Evolutionary conservation across 2,888 invertebrate species (phyloP).

Genomic region (Alsophila aescularia): DNA sequence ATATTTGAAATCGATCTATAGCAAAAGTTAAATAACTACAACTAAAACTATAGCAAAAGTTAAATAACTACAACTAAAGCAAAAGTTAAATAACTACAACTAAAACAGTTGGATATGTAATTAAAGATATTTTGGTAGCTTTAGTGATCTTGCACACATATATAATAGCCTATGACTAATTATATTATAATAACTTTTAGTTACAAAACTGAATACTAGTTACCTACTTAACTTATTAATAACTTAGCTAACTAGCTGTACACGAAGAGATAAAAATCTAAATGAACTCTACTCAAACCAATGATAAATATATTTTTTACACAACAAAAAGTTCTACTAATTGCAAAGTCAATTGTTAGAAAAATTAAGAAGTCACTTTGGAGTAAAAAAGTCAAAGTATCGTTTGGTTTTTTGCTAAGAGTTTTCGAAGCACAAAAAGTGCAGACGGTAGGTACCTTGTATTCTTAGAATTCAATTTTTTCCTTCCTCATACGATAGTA

Average conservation of each 20-base stretch:
- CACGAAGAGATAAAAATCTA: neutral
- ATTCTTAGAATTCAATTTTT: conserved; percentile 12
- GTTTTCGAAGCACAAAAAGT: neutral
- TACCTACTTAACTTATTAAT: neutral
- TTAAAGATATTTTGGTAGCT: too few species aligned
- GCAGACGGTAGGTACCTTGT: neutral
- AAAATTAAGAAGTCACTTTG: conserved; percentile 12
- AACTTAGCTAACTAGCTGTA: neutral
- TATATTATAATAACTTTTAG: too few species aligned
- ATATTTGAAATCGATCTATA: too few species aligned
- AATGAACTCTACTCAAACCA: neutral
- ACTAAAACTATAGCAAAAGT: too few species aligned
- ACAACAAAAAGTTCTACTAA: neutral
- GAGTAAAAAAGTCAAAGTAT: conserved; percentile 4
- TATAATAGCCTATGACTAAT: too few species aligned
- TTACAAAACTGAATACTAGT: too few species aligned
- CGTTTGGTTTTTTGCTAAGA: neutral
- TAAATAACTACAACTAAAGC: too few species aligned
- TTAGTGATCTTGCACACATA: too few species aligned
- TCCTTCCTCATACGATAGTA: neutral
- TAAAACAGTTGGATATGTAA: too few species aligned
- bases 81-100: too few species aligned
- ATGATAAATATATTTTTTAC: neutral
- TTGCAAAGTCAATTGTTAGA: conserved; percentile 8
- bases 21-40: too few species aligned